Conservation (phyloP, 2,113 vertebrate species). For the Ophiodon elongatus region DNA sequence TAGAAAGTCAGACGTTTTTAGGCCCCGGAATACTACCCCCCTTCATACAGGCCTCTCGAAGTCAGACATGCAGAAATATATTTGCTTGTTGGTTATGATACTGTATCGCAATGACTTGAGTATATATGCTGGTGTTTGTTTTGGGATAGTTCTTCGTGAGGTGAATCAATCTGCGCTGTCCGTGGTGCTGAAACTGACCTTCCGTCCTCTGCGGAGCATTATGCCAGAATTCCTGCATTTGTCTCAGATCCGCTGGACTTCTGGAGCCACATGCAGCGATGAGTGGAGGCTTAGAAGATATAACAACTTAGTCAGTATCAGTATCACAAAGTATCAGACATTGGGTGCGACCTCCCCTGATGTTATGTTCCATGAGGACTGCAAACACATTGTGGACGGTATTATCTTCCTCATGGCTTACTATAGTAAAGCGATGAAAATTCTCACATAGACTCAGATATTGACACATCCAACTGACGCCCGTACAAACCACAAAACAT, state of each 20-base stretch:
- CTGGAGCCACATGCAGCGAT: neutral
- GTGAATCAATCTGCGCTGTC: constrained; percentile 61
- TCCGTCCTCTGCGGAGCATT: constrained; percentile 10
- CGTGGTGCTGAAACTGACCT: constrained; percentile 69
- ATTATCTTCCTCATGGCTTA: neutral
- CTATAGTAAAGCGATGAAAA: neutral
- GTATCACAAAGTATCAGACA: constrained; percentile 12
- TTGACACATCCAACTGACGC: neutral
- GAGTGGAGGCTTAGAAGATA: neutral
- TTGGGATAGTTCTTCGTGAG: constrained; percentile 3
- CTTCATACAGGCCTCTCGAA: neutral
- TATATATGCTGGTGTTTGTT: neutral
- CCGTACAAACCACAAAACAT: neutral
- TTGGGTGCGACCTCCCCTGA: neutral
- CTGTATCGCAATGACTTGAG: neutral
- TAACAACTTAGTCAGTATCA: constrained; percentile 1
- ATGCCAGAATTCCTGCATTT: constrained; percentile 1
- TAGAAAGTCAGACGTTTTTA: constrained; percentile 6
- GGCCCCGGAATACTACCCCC: neutral
- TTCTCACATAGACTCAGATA: neutral
- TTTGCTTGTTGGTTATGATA: neutral
- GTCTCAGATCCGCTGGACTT: neutral
- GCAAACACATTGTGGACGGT: neutral
- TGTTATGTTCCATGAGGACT: neutral
- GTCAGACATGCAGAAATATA: neutral